phyloP scores from a whole-genome alignment of 1,140 invertebrate genomes.

The Tetramorium parvispinum region DNA sequence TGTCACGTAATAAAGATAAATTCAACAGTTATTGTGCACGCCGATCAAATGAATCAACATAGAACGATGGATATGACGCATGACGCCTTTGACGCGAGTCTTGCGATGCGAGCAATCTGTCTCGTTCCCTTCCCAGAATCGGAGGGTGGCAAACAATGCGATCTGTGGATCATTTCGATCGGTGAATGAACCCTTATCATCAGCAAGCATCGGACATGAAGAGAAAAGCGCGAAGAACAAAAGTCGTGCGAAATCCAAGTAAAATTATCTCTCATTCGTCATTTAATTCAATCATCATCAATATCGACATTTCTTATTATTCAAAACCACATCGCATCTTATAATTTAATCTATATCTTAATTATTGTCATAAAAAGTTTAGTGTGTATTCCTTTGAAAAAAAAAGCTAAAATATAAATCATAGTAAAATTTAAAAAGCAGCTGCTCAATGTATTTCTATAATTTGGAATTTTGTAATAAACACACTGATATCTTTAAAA shows the following conservation, averaged over 20 bases:
- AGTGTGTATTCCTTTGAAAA: neutral
- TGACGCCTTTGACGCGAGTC: slow-evolving; percentile 20
- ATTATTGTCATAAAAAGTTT: neutral
- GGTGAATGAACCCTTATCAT: slow-evolving; percentile 69
- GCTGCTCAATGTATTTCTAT: neutral
- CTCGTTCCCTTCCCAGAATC: slow-evolving; percentile 38
- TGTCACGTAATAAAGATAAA: slow-evolving; percentile 50
- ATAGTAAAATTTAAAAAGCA: neutral
- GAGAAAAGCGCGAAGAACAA: neutral
- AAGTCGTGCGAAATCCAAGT: neutral
- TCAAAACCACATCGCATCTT: neutral
- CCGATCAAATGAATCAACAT: slow-evolving; percentile 50
- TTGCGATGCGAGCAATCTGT: slow-evolving; percentile 31
- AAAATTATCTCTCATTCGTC: neutral
- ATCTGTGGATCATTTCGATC: slow-evolving; percentile 66
- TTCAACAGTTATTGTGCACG: neutral
- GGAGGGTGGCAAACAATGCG: slow-evolving; percentile 29
- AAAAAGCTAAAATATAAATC: neutral
- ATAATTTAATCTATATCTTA: neutral
- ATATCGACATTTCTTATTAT: neutral
- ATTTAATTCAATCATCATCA: neutral
- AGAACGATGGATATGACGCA: slow-evolving; percentile 36
- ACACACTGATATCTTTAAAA: neutral
- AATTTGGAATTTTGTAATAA: neutral
- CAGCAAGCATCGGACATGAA: neutral